Percentiles rank a stretch among this genome's conserved stretches.
phyloP scores from a whole-genome alignment of 1,140 invertebrate species.

The Meloidogyne chitwoodi region DNA sequence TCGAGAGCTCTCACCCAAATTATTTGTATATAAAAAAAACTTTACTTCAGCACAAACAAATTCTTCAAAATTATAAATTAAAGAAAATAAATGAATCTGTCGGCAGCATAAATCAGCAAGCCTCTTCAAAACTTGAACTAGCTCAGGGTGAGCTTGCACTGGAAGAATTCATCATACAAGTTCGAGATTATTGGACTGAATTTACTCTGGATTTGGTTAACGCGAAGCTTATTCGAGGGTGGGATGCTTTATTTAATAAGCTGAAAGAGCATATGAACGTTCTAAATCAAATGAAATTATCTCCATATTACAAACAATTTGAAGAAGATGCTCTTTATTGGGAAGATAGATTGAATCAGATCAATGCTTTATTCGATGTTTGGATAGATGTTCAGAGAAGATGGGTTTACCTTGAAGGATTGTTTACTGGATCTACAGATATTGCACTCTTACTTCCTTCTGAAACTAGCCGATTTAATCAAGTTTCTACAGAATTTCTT shows the following conservation, averaged over 20 bases:
- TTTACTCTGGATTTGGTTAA: slow-evolving; percentile 95
- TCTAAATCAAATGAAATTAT: slow-evolving; percentile 97
- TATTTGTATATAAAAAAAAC: too few relatives aligned
- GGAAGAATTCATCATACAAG: slow-evolving; percentile 97
- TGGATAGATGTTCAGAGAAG: slow-evolving; percentile 99
- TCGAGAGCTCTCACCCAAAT: too few relatives aligned
- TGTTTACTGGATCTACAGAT: slow-evolving; percentile 95
- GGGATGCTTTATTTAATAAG: slow-evolving; percentile 99
- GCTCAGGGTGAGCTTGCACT: slow-evolving; percentile 99
- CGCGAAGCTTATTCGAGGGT: slow-evolving; percentile 91
- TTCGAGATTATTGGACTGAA: slow-evolving; percentile 94
- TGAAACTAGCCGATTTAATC: slow-evolving; percentile 30
- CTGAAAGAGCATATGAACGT: slow-evolving; percentile 80
- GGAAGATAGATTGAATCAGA: slow-evolving; percentile 97
- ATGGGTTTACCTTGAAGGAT: slow-evolving; percentile 98
- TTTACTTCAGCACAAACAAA: too few relatives aligned
- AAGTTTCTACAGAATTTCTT: slow-evolving; percentile 31
- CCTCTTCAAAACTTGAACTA: slow-evolving; percentile 73
- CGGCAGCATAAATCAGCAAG: slow-evolving; percentile 44
- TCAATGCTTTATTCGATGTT: slow-evolving; percentile 85
- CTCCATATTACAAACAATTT: slow-evolving; percentile 98
- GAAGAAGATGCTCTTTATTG: slow-evolving; percentile 97
- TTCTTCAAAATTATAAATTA: too few relatives aligned
- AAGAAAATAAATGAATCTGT: slow-evolving; percentile 82
- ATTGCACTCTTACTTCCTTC: slow-evolving; percentile 92